phyloP scores from a whole-genome alignment of 2,888 invertebrate genomes.

The Eucriotettix oculatus region DNA sequence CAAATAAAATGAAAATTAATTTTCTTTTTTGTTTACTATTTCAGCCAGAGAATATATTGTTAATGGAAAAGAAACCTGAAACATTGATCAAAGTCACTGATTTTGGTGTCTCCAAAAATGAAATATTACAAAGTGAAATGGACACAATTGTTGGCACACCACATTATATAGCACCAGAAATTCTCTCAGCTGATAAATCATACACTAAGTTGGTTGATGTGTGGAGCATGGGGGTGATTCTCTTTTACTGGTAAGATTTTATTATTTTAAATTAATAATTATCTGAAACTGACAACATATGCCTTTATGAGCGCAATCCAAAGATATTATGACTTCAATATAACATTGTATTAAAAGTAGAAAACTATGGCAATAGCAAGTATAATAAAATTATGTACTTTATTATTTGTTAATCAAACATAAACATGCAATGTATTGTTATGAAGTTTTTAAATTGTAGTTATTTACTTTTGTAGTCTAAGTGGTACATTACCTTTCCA shows the following conservation, averaged over 20 bases:
- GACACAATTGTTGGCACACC: constrained; percentile 83
- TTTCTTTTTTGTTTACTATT: constrained; percentile 17
- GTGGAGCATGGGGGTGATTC: constrained; percentile 86
- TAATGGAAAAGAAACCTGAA: constrained; percentile 39
- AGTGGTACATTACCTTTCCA: neutral
- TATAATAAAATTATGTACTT: too few species aligned
- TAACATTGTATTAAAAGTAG: too few species aligned
- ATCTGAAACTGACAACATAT: too few species aligned
- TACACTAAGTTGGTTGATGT: constrained; percentile 69
- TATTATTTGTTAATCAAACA: too few species aligned
- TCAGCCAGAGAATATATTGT: constrained; percentile 59
- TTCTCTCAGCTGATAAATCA: constrained; percentile 40
- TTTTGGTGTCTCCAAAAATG: constrained; percentile 82
- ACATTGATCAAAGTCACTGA: constrained; percentile 66
- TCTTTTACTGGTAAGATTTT: constrained; percentile 50
- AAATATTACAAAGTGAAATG: constrained; percentile 59
- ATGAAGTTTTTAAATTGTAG: too few species aligned
- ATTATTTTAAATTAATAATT: too few species aligned
- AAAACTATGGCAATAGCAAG: too few species aligned
- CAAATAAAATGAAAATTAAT: too few species aligned
- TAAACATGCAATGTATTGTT: too few species aligned
- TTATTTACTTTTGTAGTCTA: neutral
- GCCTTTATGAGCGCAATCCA: too few species aligned
- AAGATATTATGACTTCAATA: too few species aligned
- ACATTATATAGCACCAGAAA: constrained; percentile 77